These are phyloP conservation scores for Craseonycteris thonglongyai DNA, from an alignment of 2,113 vertebrate species.

Conservation along the genomic window DNA sequence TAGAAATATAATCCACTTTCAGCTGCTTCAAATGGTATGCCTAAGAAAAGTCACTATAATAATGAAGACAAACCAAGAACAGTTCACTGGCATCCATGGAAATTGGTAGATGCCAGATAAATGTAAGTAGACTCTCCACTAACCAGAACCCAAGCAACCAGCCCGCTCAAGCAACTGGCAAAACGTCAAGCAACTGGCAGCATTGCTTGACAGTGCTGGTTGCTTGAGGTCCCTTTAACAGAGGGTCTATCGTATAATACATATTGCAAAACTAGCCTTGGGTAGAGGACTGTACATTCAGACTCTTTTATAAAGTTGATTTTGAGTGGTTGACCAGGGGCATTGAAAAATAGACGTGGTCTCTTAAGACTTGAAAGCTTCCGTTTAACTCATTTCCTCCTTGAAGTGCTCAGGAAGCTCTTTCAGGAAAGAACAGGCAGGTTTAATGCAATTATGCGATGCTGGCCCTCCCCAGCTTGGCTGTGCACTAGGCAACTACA, in stretches of 20 bases:
- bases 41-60: background rate
- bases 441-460: slow-evolving; percentile 79
- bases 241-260: no score
- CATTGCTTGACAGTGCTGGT: no score
- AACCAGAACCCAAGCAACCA: no score
- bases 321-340: background rate
- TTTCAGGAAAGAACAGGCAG: slow-evolving; percentile 68
- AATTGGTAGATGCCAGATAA: no score
- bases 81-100: no score
- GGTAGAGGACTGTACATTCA: background rate
- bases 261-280: background rate
- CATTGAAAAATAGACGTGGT: slow-evolving; percentile 28
- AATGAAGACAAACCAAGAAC: background rate
- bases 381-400: slow-evolving; percentile 64
- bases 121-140: no score
- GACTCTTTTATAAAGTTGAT: slow-evolving; percentile 13
- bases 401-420: slow-evolving; percentile 70
- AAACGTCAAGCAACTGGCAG: no score
- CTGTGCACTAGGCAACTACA: slow-evolving; percentile 72
- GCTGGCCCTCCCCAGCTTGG: slow-evolving; percentile 64
- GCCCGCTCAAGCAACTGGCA: no score
- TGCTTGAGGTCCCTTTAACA: no score
- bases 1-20: background rate
- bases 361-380: slow-evolving; percentile 69
- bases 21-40: background rate